Evolutionary conservation across 2,888 invertebrate species (phyloP), one percentile per base, ranked within the genome.

Genomic region (Folsomia manolachei): DNA sequence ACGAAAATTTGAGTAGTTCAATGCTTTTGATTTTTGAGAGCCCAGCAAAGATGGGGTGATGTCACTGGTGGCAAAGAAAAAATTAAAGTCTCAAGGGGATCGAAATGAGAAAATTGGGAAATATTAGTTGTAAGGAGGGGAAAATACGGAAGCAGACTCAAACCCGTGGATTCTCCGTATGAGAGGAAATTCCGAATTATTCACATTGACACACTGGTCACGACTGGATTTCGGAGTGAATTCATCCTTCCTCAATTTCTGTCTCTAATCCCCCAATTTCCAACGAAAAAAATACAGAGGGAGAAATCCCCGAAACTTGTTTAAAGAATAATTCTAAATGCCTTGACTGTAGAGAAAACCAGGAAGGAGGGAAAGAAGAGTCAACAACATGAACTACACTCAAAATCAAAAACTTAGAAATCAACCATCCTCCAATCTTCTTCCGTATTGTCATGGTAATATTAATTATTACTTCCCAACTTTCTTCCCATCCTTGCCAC

Each of bases 211-310:
- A 56, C 56, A 19, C 56, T 7, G 21, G 19, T 56, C 56, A 56
- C 56, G 56, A 56, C 19, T 21, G 7, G 7, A 4, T 56, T n/a
- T 56, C 56, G 56, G 56, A 56, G 56, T 56, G 21, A 56, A 56
- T 56, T 56, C 39, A 39, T 39, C 39, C 7, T 56, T 21, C n/a
- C 19, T n/a, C 56, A 56, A 19, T 56, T 56, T 56, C 56, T 56
- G 39, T 39, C 56, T 56, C 56, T 56, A 56, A 56, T 56, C 56
- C 19, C 56, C 56, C 56, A 56, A 56, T 56, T 56, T 56, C 21
- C 56, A 21, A 56, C 11, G n/a, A 19, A 56, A 7, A 56, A 56
- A 56, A 39, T 39, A 39, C 4, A 39, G 39, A 39, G 4, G 14
- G 39, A 39, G 14, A 39, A 39, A 39, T 39, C 14, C n/a, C n/a